Percentiles rank a stretch among this genome's conserved stretches.
Conservation (phyloP, 2,797 vertebrate genomes). For the Urophycis tenuis region DNA sequence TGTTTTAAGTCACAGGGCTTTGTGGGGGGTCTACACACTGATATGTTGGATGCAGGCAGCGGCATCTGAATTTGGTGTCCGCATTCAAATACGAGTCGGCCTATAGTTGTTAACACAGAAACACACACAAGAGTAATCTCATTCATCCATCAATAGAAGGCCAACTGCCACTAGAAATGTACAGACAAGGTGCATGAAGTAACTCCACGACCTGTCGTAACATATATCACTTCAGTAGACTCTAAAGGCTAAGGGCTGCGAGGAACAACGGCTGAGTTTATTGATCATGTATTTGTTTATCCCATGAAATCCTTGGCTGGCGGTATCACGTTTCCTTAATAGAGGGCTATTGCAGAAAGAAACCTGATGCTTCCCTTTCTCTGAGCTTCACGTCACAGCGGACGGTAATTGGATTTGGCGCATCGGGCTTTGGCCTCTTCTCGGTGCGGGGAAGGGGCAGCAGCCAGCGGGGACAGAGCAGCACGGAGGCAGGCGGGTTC, state of each 20-base stretch:
- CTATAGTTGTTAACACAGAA: not conserved
- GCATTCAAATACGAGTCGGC: too few relatives aligned
- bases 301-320: constrained; percentile 52
- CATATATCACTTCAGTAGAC: not conserved
- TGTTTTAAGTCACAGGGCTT: not conserved
- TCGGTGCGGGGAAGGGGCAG: constrained; percentile 42
- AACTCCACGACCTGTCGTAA: not conserved
- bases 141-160: too few relatives aligned
- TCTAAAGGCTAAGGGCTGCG: constrained; percentile 13
- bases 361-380: constrained; percentile 64
- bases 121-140: not conserved
- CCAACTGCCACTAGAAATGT: not conserved
- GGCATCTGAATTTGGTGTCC: too few relatives aligned
- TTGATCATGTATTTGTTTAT: constrained; percentile 64
- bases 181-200: constrained; percentile 7
- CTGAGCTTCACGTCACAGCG: constrained; percentile 66
- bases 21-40: not conserved
- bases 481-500: constrained; percentile 15
- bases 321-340: constrained; percentile 64
- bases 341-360: constrained; percentile 57
- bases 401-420: constrained; percentile 63
- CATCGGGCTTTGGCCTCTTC: constrained; percentile 61
- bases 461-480: constrained; percentile 19
- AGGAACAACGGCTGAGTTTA: constrained; percentile 29
- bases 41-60: too few relatives aligned